Evolutionary conservation across 2,797 vertebrate species (phyloP).

Genomic region (Bryconaethiops microstoma): DNA sequence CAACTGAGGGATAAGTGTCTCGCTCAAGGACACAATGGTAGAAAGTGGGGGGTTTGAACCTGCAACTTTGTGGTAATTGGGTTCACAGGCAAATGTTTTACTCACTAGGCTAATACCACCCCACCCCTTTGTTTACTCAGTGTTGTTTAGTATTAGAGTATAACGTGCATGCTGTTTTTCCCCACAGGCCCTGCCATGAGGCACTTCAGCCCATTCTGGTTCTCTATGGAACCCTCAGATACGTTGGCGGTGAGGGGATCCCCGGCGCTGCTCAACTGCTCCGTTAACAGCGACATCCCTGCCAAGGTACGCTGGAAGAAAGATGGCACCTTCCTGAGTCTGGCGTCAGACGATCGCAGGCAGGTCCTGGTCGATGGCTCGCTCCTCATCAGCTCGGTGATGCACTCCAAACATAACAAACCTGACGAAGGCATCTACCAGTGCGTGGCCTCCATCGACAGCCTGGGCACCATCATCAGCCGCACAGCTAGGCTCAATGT

Average conservation of each 20-base stretch:
- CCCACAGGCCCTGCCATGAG: constrained; percentile 79
- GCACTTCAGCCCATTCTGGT: constrained; percentile 93
- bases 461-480: constrained; percentile 91
- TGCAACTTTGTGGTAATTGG: too few relatives aligned
- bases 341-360: constrained; percentile 89
- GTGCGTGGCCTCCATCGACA: constrained; percentile 93
- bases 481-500: constrained; percentile 88
- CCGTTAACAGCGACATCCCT: constrained; percentile 80
- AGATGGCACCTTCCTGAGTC: constrained; percentile 91
- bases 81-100: too few relatives aligned
- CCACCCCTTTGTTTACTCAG: too few relatives aligned
- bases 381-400: constrained; percentile 85
- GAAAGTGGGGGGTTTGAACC: too few relatives aligned
- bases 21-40: too few relatives aligned
- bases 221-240: constrained; percentile 89
- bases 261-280: constrained; percentile 89
- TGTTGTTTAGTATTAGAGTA: neutral
- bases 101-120: too few relatives aligned
- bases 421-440: constrained; percentile 97
- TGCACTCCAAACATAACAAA: constrained; percentile 97
- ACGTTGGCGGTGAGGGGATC: constrained; percentile 83
- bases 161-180: neutral
- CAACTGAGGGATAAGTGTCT: too few relatives aligned
- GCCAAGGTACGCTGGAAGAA: constrained; percentile 93
- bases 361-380: constrained; percentile 89